Evolutionary conservation across 2,113 vertebrate genomes (phyloP).

Genomic region (Datnioides undecimradiatus): DNA sequence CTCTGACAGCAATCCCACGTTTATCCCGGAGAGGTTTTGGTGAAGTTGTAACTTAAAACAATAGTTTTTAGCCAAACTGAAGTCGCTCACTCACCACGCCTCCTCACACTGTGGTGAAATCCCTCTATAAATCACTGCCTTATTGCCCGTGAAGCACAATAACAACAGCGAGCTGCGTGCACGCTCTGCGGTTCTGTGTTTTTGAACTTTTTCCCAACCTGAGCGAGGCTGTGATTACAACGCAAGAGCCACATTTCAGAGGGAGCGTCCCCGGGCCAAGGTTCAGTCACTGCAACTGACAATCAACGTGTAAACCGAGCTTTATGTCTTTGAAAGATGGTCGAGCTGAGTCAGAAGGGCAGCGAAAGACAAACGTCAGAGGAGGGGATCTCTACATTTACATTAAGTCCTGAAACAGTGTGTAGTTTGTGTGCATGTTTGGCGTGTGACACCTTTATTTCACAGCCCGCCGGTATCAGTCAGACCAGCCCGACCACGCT

Average conservation of each 20-base stretch:
- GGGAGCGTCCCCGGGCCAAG: not conserved
- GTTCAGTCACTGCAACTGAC: not conserved
- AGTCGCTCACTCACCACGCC: conserved; percentile 2
- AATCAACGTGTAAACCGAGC: conserved; percentile 9
- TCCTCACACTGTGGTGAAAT: not conserved
- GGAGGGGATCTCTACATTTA: not conserved
- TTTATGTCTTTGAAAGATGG: not conserved
- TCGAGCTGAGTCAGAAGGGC: not conserved
- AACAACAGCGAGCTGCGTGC: conserved; percentile 3
- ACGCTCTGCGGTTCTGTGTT: not conserved
- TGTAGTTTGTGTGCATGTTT: not conserved
- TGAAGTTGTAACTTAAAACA: not conserved
- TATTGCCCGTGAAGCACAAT: conserved; percentile 41
- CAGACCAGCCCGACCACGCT: conserved; percentile 37
- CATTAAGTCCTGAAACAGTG: not conserved
- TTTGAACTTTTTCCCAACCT: not conserved
- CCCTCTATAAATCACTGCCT: conserved; percentile 21
- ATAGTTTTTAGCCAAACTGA: not conserved
- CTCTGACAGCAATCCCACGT: not conserved
- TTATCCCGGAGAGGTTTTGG: not conserved
- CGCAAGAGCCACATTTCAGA: not conserved
- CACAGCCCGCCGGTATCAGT: conserved; percentile 26
- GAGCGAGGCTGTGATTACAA: conserved; percentile 12
- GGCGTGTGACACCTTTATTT: conserved; percentile 19
- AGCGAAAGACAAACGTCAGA: not conserved